Percentiles rank a stretch among this genome's conserved stretches.
Evolutionary conservation across 2,113 vertebrate species (phyloP).

Genomic region (Delphinus delphis): DNA sequence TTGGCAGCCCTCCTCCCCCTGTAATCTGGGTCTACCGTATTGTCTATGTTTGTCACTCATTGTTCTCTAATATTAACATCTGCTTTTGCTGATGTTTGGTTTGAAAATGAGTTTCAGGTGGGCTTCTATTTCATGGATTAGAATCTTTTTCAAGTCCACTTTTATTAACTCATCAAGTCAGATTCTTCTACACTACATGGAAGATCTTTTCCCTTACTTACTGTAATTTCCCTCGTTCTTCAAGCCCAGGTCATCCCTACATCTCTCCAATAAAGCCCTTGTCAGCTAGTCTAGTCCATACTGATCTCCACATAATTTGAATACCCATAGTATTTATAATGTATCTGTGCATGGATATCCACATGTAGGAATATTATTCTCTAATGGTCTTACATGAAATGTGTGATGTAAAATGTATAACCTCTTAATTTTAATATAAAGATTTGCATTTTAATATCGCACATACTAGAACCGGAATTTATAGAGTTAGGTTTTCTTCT

Average conservation of each 20-base stretch:
- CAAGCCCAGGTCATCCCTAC: not conserved
- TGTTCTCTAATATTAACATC: conserved; percentile 6
- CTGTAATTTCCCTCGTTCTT: not conserved
- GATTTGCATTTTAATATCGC: not conserved
- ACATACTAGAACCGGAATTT: not conserved
- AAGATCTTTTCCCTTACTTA: not conserved
- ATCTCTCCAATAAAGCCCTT: not conserved
- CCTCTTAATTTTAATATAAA: not conserved
- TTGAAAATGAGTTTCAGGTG: conserved; percentile 33
- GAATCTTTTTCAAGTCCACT: not conserved
- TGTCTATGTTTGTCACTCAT: not conserved
- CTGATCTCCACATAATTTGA: not conserved
- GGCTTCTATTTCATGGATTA: not conserved
- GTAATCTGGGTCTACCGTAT: not conserved
- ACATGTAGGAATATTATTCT: not conserved
- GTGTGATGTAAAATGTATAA: not conserved
- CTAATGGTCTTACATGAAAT: not conserved
- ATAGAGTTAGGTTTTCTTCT: conserved; percentile 31
- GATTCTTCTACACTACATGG: not conserved
- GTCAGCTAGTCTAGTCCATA: not conserved
- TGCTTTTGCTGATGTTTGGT: conserved; percentile 26
- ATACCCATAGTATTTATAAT: not conserved
- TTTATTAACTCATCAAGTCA: conserved; percentile 12
- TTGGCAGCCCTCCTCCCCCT: not conserved
- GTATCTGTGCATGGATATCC: not conserved